Evolutionary conservation across 1,140 invertebrate genomes (phyloP).

Genomic region (Ylistrum balloti): DNA sequence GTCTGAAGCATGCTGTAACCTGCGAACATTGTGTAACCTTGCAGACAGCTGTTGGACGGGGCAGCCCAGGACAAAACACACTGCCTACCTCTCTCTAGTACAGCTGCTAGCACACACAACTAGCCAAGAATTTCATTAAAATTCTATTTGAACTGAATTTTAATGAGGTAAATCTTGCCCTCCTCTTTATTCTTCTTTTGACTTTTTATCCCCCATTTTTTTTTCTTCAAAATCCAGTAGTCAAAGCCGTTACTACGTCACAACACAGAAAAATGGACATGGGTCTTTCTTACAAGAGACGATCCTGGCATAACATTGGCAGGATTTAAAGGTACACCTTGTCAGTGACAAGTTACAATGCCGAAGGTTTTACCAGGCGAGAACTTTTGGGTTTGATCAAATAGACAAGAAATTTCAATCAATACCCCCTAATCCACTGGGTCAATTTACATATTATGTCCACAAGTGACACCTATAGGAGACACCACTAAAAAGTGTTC

Average conservation of each 20-base stretch:
- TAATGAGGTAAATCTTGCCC: conserved; percentile 23
- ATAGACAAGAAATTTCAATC: neutral
- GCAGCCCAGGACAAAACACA: conserved; percentile 47
- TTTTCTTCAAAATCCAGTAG: conserved; percentile 11
- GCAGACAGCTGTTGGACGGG: conserved; percentile 52
- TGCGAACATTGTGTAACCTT: conserved; percentile 50
- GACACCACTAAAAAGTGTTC: neutral
- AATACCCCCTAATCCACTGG: neutral
- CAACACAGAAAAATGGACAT: neutral
- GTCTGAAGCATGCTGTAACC: conserved; percentile 50
- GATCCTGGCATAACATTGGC: neutral
- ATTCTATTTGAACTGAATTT: conserved; percentile 48
- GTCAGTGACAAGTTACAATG: neutral
- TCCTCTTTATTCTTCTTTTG: conserved; percentile 34
- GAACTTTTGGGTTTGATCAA: neutral
- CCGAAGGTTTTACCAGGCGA: neutral
- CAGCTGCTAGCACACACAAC: conserved; percentile 53
- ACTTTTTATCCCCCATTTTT: neutral
- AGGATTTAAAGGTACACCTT: neutral
- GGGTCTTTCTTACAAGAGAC: neutral
- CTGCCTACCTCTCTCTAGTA: conserved; percentile 46
- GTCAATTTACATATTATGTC: conserved; percentile 26
- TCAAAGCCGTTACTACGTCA: conserved; percentile 8
- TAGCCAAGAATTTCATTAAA: conserved; percentile 58
- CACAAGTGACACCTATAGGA: neutral